These are phyloP conservation scores for Eupithecia dodoneata DNA, from an alignment of 2,888 invertebrate genomes.

Conservation along the genomic window DNA sequence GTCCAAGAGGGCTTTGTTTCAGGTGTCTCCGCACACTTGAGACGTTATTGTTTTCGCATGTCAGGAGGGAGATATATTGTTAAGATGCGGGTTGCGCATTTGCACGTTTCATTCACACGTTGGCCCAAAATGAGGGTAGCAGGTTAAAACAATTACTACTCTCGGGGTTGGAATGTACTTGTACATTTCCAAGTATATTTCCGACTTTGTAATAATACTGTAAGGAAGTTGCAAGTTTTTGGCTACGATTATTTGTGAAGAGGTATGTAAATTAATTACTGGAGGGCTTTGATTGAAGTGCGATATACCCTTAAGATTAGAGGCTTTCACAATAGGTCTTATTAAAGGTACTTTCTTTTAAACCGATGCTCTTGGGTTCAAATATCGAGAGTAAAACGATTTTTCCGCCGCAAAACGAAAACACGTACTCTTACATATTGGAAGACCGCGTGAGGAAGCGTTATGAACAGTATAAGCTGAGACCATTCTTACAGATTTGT, in stretches of 20 bases:
- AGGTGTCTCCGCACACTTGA: constrained; percentile 56
- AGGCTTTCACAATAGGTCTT: background rate
- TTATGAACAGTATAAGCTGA: background rate
- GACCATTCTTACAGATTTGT: background rate
- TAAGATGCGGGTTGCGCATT: constrained; percentile 50
- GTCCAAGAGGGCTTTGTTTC: constrained; percentile 52
- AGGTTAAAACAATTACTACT: constrained; percentile 9
- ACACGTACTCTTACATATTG: background rate
- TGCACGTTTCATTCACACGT: constrained; percentile 47
- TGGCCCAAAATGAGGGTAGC: constrained; percentile 45
- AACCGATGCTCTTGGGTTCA: background rate
- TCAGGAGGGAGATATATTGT: constrained; percentile 67
- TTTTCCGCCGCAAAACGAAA: background rate
- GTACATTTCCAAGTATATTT: constrained; percentile 8
- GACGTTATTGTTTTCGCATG: constrained; percentile 74
- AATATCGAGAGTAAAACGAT: background rate
- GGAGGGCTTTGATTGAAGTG: background rate
- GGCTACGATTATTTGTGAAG: background rate
- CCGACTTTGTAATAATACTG: constrained; percentile 1
- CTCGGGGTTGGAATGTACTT: constrained; percentile 18
- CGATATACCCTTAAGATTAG: background rate
- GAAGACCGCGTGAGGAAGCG: background rate
- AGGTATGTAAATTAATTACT: constrained; percentile 4
- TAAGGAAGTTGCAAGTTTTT: background rate
- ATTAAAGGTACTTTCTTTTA: background rate